Base-by-base conservation (phyloP, 2,113 vertebrate species). In the Sclerurus mexicanus region DNA sequence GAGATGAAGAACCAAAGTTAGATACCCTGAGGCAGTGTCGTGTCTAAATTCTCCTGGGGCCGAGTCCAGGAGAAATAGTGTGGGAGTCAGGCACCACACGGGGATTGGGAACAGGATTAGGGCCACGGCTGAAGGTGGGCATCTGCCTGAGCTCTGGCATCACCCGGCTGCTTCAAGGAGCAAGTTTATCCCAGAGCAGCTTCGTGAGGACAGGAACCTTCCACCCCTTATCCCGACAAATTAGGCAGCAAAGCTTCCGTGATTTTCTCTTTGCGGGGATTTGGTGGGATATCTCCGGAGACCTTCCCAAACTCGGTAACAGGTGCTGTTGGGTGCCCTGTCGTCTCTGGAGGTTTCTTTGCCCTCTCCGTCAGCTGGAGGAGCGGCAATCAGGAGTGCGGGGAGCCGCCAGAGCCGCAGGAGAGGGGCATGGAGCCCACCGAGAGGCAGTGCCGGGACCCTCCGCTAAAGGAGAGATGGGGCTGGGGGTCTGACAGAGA, bases 391-490 rank as follows among this genome's bases (percentile, higher is more conserved):
- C 6, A 27, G 67, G 27, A 28, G 49, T 10, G 44, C 33, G 19
- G 16, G 7, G 14, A 75, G 5, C 18, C 1, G 1, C 25, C 44
- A 23, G 64, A 75, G 40, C 5, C 16, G 10, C 60, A 12, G 62
- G 18, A 60, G 23, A 53, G 14, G 18, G 44, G 15, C 28, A 27
- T 3, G 85, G n/a, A 87, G 37, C 14, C 63, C 40, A 21, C 5
- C 1, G 13, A 40, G 49, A 22, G n/a, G 16, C 16, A 46, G 69
- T 21, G 24, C 1, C 10, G 2, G 47, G 39, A 10, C 8, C 4
- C 5, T 10, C 33, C 1, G 0, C 6, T 35, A 21, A 30, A 5
- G 10, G 22, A 23, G 46, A 7, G 14, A 28, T 12, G 40, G 24
- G 15, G 4, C 22, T 14, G 35, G 30, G 52, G 14, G 1, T 59